Base-by-base conservation (phyloP, 2,113 vertebrate species). In the Naja naja region DNA sequence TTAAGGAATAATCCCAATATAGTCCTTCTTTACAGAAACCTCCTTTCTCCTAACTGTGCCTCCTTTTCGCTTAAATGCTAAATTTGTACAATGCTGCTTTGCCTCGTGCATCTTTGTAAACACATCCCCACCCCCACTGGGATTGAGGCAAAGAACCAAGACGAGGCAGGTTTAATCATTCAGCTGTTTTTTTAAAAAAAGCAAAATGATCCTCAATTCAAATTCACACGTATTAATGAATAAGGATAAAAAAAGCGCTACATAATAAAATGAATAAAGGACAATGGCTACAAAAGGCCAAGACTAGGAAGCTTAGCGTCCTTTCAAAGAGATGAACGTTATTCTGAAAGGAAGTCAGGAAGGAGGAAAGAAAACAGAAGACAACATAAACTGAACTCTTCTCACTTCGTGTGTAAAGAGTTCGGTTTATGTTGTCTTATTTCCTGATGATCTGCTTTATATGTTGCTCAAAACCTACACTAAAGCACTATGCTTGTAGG, bases 401-500 rank as follows among this genome's bases (percentile, higher is more conserved):
- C 6, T 81, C 7, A 23, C 18, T 43, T 81, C 0, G 1, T 22
- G 74, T 81, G 74, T 20, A 43, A 23, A 43, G 74, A n/a, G n/a
- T n/a, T n/a, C n/a, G n/a, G n/a, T n/a, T n/a, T n/a, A n/a, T n/a
- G n/a, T n/a, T n/a, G n/a, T n/a, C 1, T 3, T 30, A 52, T 52
- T 93, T 95, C 64, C 54, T 88, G 53, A 94, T 94, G 85, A 53
- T 10, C 94, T 87, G 34, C 49, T 95, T 90, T 89, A 91, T 58
- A 5, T 74, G 39, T 93, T 88, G 93, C 69, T 90, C 53, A 88
- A 93, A 92, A 85, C 54, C 47, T 90, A 93, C 92, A 93, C 25
- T 88, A 87, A 96, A 94, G 16, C 43, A 55, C 93, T 93, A 58
- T 8, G 88, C 96, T 95, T 93, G 94, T 91, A 94, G 85, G 95